phyloP scores from a whole-genome alignment of 2,797 vertebrate species.

The Sebastes glaucus region DNA sequence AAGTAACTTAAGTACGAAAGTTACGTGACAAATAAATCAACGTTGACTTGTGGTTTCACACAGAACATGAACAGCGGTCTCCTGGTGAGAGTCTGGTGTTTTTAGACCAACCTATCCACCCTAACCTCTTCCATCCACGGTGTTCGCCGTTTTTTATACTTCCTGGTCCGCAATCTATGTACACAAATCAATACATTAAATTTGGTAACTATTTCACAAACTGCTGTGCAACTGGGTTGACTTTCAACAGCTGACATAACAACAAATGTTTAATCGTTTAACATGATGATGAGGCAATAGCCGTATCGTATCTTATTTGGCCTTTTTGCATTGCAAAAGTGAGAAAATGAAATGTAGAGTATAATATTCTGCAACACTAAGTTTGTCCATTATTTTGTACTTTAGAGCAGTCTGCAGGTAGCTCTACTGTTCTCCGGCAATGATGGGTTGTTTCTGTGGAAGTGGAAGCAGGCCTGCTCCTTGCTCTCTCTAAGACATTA shows the following conservation, averaged over 20 bases:
- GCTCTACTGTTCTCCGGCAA: background rate
- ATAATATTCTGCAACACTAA: background rate
- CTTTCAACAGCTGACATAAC: background rate
- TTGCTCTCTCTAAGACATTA: conserved; percentile 45
- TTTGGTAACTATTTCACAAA: too few relatives aligned
- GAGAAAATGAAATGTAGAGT: background rate
- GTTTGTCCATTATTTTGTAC: background rate
- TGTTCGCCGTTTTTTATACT: too few relatives aligned
- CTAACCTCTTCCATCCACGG: too few relatives aligned
- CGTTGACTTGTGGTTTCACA: too few relatives aligned
- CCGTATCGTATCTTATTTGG: background rate
- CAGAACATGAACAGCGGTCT: too few relatives aligned
- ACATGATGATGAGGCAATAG: background rate
- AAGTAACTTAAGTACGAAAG: too few relatives aligned
- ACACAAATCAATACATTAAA: too few relatives aligned
- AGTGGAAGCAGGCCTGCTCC: conserved; percentile 15
- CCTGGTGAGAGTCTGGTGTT: too few relatives aligned
- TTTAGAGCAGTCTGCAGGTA: background rate
- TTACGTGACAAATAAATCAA: too few relatives aligned
- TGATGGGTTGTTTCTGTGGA: background rate
- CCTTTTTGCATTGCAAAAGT: background rate
- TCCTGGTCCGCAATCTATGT: too few relatives aligned
- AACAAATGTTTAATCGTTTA: background rate
- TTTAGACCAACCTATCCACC: too few relatives aligned
- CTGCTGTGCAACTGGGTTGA: too few relatives aligned